Conservation (phyloP, 2,113 vertebrate species). For the Lates calcarifer region DNA sequence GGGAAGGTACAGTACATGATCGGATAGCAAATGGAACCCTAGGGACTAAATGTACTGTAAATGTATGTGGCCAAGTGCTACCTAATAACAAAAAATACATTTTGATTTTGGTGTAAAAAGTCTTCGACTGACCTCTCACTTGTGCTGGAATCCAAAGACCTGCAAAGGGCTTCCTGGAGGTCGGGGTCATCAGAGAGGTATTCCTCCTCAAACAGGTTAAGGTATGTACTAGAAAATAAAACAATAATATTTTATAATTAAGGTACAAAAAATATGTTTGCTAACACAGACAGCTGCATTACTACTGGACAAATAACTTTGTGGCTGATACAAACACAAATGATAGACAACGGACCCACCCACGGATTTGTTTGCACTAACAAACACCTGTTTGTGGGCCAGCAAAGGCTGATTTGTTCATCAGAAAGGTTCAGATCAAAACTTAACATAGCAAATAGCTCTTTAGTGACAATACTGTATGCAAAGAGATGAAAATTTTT, state of each 20-base stretch:
- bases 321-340: too few relatives aligned
- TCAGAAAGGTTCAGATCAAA: too few relatives aligned
- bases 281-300: neutral
- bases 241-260: neutral
- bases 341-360: too few relatives aligned
- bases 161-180: conserved; percentile 36
- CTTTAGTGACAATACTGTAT: neutral
- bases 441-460: neutral
- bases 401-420: too few relatives aligned
- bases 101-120: too few relatives aligned
- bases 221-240: conserved; percentile 24
- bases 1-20: too few relatives aligned
- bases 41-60: too few relatives aligned
- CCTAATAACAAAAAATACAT: too few relatives aligned
- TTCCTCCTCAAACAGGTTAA: conserved; percentile 37
- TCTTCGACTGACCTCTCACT: conserved; percentile 11
- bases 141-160: conserved; percentile 17
- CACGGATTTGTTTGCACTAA: too few relatives aligned
- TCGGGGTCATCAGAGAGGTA: conserved; percentile 30
- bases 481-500: neutral
- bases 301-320: neutral
- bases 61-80: too few relatives aligned
- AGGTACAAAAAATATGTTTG: neutral
- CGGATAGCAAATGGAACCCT: too few relatives aligned
- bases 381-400: too few relatives aligned